phyloP scores from a whole-genome alignment of 2,113 vertebrate species.

The Nematolebias whitei region DNA sequence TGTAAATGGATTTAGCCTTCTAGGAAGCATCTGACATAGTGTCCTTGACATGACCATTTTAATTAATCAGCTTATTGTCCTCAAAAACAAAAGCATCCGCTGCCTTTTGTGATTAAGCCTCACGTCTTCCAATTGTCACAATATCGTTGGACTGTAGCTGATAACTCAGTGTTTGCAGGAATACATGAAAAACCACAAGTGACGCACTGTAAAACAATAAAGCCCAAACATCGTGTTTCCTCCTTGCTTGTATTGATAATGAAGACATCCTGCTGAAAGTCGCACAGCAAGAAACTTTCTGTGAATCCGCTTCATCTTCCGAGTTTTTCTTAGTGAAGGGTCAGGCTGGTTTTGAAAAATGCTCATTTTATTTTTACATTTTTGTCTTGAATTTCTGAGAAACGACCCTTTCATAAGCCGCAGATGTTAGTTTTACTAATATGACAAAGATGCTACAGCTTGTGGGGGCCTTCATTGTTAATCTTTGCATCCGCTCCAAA shows the following conservation, averaged over 20 bases:
- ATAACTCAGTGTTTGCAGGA: slow-evolving; percentile 49
- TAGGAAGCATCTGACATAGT: slow-evolving; percentile 30
- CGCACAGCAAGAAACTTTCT: slow-evolving; percentile 20
- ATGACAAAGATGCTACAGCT: no score
- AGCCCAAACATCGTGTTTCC: slow-evolving; percentile 74
- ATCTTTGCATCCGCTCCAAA: no score
- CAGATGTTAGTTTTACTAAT: no score
- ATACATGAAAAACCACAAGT: slow-evolving; percentile 48
- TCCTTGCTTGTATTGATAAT: slow-evolving; percentile 66
- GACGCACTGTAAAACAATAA: slow-evolving; percentile 74
- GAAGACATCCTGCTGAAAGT: slow-evolving; percentile 76
- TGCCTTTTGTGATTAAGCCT: slow-evolving; percentile 17
- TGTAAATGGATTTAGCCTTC: slow-evolving; percentile 17
- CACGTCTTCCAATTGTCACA: slow-evolving; percentile 23
- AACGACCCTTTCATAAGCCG: no score
- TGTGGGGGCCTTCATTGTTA: no score
- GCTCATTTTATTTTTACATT: no score
- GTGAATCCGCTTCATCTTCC: no score
- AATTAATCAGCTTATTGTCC: slow-evolving; percentile 57
- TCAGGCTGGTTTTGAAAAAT: no score
- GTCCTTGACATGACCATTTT: slow-evolving; percentile 46
- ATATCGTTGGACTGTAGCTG: slow-evolving; percentile 24
- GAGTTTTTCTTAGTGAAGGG: no score
- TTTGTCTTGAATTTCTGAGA: no score
- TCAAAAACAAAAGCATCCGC: slow-evolving; percentile 35